Conservation (phyloP, 2,113 vertebrate genomes). For the Coryphaenoides rupestris region DNA sequence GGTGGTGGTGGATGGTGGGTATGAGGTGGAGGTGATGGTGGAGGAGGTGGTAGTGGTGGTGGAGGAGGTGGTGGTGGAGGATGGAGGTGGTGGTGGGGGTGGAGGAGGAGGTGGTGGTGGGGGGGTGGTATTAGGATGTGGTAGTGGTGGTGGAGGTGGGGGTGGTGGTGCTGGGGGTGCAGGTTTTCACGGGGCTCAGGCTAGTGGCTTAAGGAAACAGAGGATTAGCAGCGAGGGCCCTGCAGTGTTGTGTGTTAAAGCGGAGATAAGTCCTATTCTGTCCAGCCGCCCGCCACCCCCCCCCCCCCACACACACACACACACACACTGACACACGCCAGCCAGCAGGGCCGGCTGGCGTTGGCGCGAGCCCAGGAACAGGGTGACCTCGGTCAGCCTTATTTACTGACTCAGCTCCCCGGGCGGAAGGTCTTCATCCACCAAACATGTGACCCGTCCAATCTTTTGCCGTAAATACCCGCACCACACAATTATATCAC, state of each 20-base stretch:
- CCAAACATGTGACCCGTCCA: conserved; percentile 35
- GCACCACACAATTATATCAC: conserved; percentile 50
- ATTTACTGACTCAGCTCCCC: conserved; percentile 40
- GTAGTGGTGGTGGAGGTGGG: conserved; percentile 16
- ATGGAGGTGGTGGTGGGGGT: no score
- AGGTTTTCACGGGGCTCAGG: conserved; percentile 48
- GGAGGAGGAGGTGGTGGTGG: no score
- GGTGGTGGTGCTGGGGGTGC: conserved; percentile 14
- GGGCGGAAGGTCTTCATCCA: conserved; percentile 2
- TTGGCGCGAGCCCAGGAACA: not conserved
- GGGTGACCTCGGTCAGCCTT: no score
- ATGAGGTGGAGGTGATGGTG: no score
- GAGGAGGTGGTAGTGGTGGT: no score
- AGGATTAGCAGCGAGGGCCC: conserved; percentile 59
- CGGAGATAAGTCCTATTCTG: conserved; percentile 52
- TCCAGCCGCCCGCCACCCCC: conserved; percentile 11
- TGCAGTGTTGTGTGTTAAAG: conserved; percentile 48
- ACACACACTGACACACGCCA: no score
- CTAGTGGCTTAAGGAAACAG: conserved; percentile 48
- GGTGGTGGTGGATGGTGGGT: no score
- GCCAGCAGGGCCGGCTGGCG: conserved; percentile 30
- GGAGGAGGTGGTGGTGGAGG: no score
- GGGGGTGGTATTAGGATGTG: no score
- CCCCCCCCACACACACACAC: no score
- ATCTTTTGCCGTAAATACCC: conserved; percentile 55